Evolutionary conservation across 2,113 vertebrate species (phyloP), one percentile per base, ranked within the genome.

Genomic region (Ailurus styani): DNA sequence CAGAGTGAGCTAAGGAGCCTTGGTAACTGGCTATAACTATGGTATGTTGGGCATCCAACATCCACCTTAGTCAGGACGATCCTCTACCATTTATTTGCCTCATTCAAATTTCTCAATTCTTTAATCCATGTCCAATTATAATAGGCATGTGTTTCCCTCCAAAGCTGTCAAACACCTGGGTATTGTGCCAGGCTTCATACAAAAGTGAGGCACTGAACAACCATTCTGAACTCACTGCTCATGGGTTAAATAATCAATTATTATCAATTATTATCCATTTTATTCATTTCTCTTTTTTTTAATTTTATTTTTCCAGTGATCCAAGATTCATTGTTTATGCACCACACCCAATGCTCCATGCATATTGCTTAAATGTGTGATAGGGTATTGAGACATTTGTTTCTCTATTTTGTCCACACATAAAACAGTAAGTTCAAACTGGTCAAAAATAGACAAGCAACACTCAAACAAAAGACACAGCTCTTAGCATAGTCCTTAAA

Each of bases 1-100:
- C 2, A 45, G 23, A 54, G n/a, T 82, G 34, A 9, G 2, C 25
- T 10, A 15, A 8, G 45, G 31, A 21, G 13, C 25, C 8, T 1
- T 75, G 3, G 0, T 20, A 18, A n/a, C 45, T 50, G 45, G 27
- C 21, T 34, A 0, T 15, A 17, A 50, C 40, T n/a, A 13, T 13
- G 18, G 7, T 13, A 40, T 4, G 7, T 27, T 23, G 1, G 25
- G 23, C 23, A 25, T 47, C n/a, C 57, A n/a, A n/a, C n/a, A 27
- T 5, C 10, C 52, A 60, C 9, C 18, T 66, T 21, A 9, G 15
- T 54, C 21, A 90, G 57, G 25, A 47, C 60, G 68, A 21, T 37
- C 52, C 27, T 12, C 85, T 18, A 57, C 40, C 34, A 73, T 34
- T 88, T 34, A 88, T 25, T 18, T 60, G 34, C 34, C 40, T 64